Evolutionary conservation across 2,797 vertebrate species (phyloP), one percentile per base, ranked within the genome.

Genomic region (Mycteria americana): DNA sequence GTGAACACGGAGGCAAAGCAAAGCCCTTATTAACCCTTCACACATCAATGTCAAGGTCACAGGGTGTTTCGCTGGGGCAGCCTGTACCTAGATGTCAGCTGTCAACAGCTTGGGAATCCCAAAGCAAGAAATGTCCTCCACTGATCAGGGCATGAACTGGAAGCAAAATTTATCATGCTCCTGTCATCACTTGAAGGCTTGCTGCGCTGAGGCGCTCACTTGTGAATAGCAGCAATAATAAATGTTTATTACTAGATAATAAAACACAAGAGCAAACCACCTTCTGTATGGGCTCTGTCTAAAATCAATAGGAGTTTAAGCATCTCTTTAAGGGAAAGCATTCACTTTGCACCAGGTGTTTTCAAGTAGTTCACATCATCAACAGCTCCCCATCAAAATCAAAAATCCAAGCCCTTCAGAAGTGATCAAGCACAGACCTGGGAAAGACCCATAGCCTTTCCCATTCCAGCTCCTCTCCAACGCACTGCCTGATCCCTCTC

Each of bases 21-120:
- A 91, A 92, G 95, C 59, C 79, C 76, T 84, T 33, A 73, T 95
- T 96, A 96, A 95, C 96, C 95, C 94, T 92, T 81, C 69, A 22
- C 79, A 37, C 50, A 1, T 54, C 94, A 62, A 14, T 4, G 87
- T 13, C 91, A 72, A 89, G 94, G 92, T 63, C 72, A 7, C 0
- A 0, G 46, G 63, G 56, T 33, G 50, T 33, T 77, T 65, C 11
- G 4, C 8, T 6, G n/a, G 73, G 87, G 68, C 69, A 69, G 80
- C 50, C 69, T 1, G 14, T 35, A 51, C 76, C 68, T 54, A 25
- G 46, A 63, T 60, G 63, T 46, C 75, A 60, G 72, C 93, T 88
- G 83, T 68, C 86, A 65, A 30, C 89, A 84, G 43, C 51, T 18
- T 4, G 76, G 83, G 50, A 19, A 54, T 87, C 50, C 67, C 84